Base-by-base conservation (phyloP, 2,113 vertebrate species). In the Solenodon paradoxus region DNA sequence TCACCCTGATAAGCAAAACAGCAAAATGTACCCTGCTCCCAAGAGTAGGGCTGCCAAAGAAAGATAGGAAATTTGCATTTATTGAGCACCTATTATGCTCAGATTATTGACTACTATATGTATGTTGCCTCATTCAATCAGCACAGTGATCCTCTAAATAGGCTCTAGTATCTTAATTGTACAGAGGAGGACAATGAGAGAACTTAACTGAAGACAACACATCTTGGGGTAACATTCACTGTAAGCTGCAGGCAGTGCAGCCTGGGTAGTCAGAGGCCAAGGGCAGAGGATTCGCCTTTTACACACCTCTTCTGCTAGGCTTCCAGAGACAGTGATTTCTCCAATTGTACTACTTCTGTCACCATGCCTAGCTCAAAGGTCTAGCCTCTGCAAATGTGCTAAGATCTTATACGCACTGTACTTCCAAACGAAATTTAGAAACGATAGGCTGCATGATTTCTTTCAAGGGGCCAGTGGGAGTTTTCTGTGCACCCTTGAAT, bases 1-100 rank as follows among this genome's bases (percentile, higher is more conserved):
- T 69, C 11, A 78, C 19, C 30, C n/a, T 9, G 38, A 71, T 55
- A 28, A 90, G 17, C 26, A 89, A 92, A 85, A 55, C n/a, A 85
- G n/a, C 47, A 30, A 40, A 90, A 32, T 32, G 13, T 64, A n/a
- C n/a, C n/a, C n/a, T 55, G 63, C 11, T 53, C 53, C 7, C 32
- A 30, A 2, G 19, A 64, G n/a, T 59, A 35, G 22, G 71, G 55
- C 26, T 30, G 26, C 40, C 38, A 80, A 80, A 12, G 72, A 38
- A 84, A 84, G 47, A 71, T 35, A 68, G 19, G 63, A 79, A 40
- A 69, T 66, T 47, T 7, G 40, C 55, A 20, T 64, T 71, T 55
- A 72, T 3, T 17, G 26, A 85, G 28, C 17, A 80, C 24, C 17
- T 74, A 20, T 30, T 59, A 74, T 80, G 64, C 71, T 51, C n/a